Percentiles rank a stretch among this genome's conserved stretches.
Conservation (phyloP, 2,888 invertebrate species). For the Phymatocera aterrima region DNA sequence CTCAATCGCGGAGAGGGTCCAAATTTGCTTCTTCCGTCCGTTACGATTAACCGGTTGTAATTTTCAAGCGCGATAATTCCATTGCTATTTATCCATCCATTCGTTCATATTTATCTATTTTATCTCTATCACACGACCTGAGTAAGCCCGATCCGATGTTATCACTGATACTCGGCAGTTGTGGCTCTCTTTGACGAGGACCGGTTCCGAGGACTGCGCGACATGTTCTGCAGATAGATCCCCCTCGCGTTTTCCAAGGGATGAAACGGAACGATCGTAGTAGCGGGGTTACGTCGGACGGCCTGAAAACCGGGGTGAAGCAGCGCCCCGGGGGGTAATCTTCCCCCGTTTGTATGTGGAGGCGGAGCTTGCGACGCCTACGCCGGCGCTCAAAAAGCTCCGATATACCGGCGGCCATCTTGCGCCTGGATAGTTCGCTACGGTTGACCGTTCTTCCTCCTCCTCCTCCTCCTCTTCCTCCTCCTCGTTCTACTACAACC, state of each 20-base stretch:
- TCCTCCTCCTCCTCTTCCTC: constrained; percentile 6
- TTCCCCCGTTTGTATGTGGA: not conserved
- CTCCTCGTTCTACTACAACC: not conserved
- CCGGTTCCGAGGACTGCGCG: constrained; percentile 67
- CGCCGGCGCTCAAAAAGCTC: constrained; percentile 35
- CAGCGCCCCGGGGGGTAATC: constrained; percentile 30
- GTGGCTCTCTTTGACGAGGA: constrained; percentile 65
- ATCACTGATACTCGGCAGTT: not conserved
- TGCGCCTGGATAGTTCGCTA: constrained; percentile 38
- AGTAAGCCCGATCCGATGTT: not conserved
- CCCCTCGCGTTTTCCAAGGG: constrained; percentile 42
- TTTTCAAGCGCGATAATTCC: not conserved
- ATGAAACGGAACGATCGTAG: constrained; percentile 10
- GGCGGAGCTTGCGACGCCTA: constrained; percentile 32
- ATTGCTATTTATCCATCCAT: not conserved
- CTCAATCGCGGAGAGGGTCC: not conserved
- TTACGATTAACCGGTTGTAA: too few relatives aligned
- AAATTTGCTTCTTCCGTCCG: not conserved
- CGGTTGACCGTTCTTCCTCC: constrained; percentile 41
- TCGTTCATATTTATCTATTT: not conserved
- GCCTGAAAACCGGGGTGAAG: constrained; percentile 26
- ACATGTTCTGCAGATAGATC: constrained; percentile 66
- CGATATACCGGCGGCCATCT: constrained; percentile 43
- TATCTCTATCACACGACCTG: not conserved
- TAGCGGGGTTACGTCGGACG: constrained; percentile 34